phyloP scores from a whole-genome alignment of 1,140 invertebrate genomes.

The Drosophila chauvacae region DNA sequence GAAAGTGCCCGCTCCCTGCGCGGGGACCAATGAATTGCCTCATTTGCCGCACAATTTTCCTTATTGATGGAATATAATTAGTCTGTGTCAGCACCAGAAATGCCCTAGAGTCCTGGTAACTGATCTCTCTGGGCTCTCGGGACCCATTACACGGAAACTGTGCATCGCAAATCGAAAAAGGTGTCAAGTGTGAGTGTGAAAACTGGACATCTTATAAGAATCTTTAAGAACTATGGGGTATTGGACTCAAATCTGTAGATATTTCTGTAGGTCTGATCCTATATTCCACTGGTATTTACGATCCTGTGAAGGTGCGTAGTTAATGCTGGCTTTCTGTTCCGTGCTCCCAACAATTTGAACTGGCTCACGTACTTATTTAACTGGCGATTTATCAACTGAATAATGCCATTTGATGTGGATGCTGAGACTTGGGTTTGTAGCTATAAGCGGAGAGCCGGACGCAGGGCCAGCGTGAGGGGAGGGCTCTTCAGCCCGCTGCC shows the following conservation, averaged over 20 bases:
- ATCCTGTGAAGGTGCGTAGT: constrained; percentile 3
- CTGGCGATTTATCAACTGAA: constrained; percentile 55
- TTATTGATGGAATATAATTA: constrained; percentile 80
- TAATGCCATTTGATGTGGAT: constrained; percentile 54
- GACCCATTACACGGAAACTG: constrained; percentile 30
- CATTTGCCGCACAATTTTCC: constrained; percentile 76
- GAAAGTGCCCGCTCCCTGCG: constrained; percentile 34
- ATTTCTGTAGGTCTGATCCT: neutral
- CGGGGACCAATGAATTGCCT: constrained; percentile 66
- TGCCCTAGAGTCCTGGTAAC: constrained; percentile 57
- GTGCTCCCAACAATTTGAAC: constrained; percentile 26
- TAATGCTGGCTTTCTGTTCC: constrained; percentile 39
- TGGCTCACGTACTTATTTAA: constrained; percentile 56
- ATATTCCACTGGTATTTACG: neutral
- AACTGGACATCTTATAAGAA: constrained; percentile 1
- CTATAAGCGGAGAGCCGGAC: neutral
- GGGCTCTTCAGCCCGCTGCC: neutral
- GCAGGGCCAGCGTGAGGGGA: constrained; percentile 16
- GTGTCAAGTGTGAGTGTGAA: constrained; percentile 35
- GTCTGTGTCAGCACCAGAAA: constrained; percentile 66
- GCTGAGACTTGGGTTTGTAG: constrained; percentile 49
- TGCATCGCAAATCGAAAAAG: constrained; percentile 40
- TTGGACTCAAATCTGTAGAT: neutral
- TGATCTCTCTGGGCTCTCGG: constrained; percentile 25
- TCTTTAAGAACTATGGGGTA: too few species aligned